phyloP scores from a whole-genome alignment of 53 echinoderm and acorn worm genomes.

The Luidia sarsii region DNA sequence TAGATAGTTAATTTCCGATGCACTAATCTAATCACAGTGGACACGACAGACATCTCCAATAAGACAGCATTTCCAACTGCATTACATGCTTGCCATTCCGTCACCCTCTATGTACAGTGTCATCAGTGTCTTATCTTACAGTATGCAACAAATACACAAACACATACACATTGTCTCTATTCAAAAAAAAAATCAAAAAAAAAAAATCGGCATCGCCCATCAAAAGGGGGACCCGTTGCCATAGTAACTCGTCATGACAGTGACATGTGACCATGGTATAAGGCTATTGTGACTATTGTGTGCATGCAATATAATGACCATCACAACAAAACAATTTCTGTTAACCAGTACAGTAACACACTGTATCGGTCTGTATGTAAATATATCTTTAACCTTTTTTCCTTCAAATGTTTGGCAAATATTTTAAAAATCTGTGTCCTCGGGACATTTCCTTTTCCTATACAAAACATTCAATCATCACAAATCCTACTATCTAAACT shows the following conservation, averaged over 20 bases:
- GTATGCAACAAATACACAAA: constrained; percentile 23
- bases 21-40: neutral
- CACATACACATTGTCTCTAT: neutral
- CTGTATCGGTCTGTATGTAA: constrained; percentile 40
- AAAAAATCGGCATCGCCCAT: neutral
- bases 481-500: constrained; percentile 29
- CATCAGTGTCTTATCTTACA: constrained; percentile 2
- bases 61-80: neutral
- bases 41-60: constrained; percentile 32
- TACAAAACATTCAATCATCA: constrained; percentile 43
- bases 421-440: constrained; percentile 41
- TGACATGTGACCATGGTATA: constrained; percentile 25
- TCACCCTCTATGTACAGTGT: constrained; percentile 9
- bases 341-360: constrained; percentile 7
- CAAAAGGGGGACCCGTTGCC: constrained; percentile 11
- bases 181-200: neutral
- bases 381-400: constrained; percentile 39
- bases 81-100: too few relatives aligned
- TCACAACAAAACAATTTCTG: neutral
- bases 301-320: constrained; percentile 19
- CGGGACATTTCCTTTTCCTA: constrained; percentile 32
- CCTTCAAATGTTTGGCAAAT: constrained; percentile 43
- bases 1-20: neutral
- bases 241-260: constrained; percentile 17
- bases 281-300: constrained; percentile 1